Evolutionary conservation across 1,140 invertebrate genomes (phyloP), one percentile per base, ranked within the genome.

Genomic region (Ceratina japonica): DNA sequence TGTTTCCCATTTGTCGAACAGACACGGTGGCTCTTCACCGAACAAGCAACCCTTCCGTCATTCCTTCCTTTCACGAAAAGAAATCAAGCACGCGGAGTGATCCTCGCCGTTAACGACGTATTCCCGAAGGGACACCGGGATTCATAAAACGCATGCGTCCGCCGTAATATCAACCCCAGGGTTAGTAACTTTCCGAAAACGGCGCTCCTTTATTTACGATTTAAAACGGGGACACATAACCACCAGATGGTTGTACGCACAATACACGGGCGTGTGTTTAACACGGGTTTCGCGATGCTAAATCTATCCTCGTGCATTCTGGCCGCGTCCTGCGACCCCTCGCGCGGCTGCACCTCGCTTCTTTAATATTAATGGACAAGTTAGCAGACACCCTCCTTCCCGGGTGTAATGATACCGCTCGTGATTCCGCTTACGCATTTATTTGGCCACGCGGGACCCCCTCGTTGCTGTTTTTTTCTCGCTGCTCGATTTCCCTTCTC

Each of bases 281-380:
- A 69, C 27, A 44, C 58, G 58, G 22, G 76, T 63, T 78, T 20
- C 59, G 76, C 76, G 61, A 63, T 56, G 69, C 76, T 73, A 78
- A 78, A 78, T 78, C 68, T 73, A 78, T 78, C 68, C 76, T 64
- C 80, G 66, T 75, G 52, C 56, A 64, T 71, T 78, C 69, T 63
- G 56, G 2, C 49, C 72, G 75, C 65, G 65, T 76, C 56, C 75
- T 59, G 65, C 37, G 61, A 76, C 65, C 75, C n/a, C 52, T 81
- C 75, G 54, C 62, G 73, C 37, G 27, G 58, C 73, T 66, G 71
- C 87, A 88, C 89, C 89, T 87, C 71, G 84, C 87, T 87, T 86
- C 90, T 91, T 91, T 89, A 91, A 91, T 91, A 91, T 91, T 91
- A 91, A 91, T 89, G 90, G 86, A 89, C 89, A 88, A 91, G 91